Base-by-base conservation (phyloP, 2,797 vertebrate genomes). In the Sibirionetta formosa region DNA sequence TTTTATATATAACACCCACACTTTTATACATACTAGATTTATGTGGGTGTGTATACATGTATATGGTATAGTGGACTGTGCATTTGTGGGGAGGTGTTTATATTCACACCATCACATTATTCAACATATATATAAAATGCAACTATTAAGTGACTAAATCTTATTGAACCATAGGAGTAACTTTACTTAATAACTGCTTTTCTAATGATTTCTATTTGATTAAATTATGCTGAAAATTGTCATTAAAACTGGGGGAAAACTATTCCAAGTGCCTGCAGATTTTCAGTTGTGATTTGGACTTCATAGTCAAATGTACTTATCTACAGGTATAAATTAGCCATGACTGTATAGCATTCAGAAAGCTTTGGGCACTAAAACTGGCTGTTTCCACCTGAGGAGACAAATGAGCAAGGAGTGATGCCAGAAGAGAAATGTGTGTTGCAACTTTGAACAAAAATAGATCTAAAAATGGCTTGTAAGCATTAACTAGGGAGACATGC, bases 361-460 rank as follows among this genome's bases (percentile, higher is more conserved):
- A 70, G 27, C 57, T 85, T 57, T 66, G 57, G 50, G 53, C 50
- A 85, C 61, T 85, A 82, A 88, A 87, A 82, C 75, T 53, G 33
- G 6, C 63, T 54, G 2, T 82, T 92, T 93, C 92, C 63, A 85
- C 83, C 71, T 79, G 53, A 88, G 81, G 90, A 90, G 80, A 79
- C 66, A 86, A 93, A 85, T 44, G 33, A 88, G 53, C 27, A 69
- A 66, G 76, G 42, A 79, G 58, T 16, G 36, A 75, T 58, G 66
- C 80, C 63, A 71, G 66, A 63, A 66, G 57, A 82, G 42, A 79
- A 90, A 80, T 13, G 12, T 16, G 13, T 68, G 69, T 22, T 91
- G 60, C 44, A 77, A 53, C 68, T 60, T 36, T 80, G 77, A 83
- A 86, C 50, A 71, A 58, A 88, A 83, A 80, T 24, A 82, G 63